A percentile compares a stretch with the other conserved stretches of the same genome.
These are phyloP conservation scores for Aurelia aurita complex sp. Pacific DNA, from an alignment of 30 jellyfish, hydroid and myxozoan genomes.

Conservation along the genomic window DNA sequence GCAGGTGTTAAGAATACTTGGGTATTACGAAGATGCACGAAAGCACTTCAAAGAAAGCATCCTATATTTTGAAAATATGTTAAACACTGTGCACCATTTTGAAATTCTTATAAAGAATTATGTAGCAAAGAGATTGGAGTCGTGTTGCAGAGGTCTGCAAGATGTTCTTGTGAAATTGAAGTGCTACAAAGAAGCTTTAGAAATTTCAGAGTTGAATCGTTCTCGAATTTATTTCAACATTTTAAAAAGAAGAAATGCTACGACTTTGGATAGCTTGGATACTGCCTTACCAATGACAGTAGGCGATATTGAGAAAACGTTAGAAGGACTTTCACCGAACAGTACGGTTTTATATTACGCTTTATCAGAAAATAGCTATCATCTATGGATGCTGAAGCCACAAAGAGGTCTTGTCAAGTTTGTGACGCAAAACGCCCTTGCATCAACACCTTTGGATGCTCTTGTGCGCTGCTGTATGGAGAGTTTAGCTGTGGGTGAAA, in stretches of 20 bases:
- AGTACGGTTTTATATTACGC: conserved; percentile 36
- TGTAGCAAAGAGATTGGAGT: background rate
- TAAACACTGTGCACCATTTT: conserved; percentile 25
- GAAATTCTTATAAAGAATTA: conserved; percentile 5
- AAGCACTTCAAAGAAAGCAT: conserved; percentile 57
- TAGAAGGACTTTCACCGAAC: conserved; percentile 8
- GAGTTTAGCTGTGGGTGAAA: conserved; percentile 41
- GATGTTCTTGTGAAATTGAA: conserved; percentile 53
- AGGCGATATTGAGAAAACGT: background rate
- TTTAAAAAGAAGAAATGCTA: conserved; percentile 17
- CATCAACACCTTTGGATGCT: conserved; percentile 42
- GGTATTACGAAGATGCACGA: conserved; percentile 56
- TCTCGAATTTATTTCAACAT: conserved; percentile 46
- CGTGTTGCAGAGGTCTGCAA: conserved; percentile 58
- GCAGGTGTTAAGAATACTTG: conserved; percentile 48
- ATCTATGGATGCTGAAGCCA: conserved; percentile 63
- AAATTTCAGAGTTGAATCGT: conserved; percentile 51
- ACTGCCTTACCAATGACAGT: conserved; percentile 30
- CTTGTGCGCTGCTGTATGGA: conserved; percentile 43
- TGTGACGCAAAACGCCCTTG: conserved; percentile 23
- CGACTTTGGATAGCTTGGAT: background rate
- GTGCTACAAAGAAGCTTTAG: conserved; percentile 53
- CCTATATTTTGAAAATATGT: conserved; percentile 22
- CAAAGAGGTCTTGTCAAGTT: conserved; percentile 38
- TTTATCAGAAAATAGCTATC: conserved; percentile 27